These are phyloP conservation scores for Serranus cabrilla DNA, from an alignment of 2,797 vertebrate species.

Conservation along the genomic window DNA sequence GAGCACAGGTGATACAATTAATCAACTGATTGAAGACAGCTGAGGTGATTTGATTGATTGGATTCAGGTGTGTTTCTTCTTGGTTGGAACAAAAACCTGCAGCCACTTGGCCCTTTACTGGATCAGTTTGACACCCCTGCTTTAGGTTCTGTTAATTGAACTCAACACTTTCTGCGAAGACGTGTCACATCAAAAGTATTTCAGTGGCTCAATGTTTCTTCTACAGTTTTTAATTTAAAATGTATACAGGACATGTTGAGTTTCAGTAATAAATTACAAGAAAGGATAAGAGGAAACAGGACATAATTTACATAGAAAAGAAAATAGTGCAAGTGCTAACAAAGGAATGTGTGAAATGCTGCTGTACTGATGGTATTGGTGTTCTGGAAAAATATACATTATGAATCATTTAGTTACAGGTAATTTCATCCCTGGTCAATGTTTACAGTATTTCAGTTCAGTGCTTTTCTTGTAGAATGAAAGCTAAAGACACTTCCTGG, in stretches of 20 bases:
- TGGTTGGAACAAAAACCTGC: too few relatives aligned
- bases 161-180: not conserved
- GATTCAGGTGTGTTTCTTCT: too few relatives aligned
- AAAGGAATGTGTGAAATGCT: not conserved
- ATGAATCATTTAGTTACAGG: not conserved
- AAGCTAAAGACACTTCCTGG: not conserved
- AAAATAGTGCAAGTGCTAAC: not conserved
- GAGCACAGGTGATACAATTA: too few relatives aligned
- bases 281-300: not conserved
- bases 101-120: too few relatives aligned
- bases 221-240: constrained; percentile 9
- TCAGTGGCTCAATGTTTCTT: not conserved
- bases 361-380: not conserved
- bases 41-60: too few relatives aligned
- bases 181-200: too few relatives aligned
- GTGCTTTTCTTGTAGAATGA: not conserved
- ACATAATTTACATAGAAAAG: not conserved
- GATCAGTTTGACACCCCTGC: too few relatives aligned
- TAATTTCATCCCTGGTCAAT: too few relatives aligned
- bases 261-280: not conserved
- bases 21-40: too few relatives aligned
- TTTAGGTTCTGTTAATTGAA: not conserved
- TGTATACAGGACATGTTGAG: not conserved
- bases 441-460: not conserved
- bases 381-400: not conserved